A percentile compares a stretch with the other conserved stretches of the same genome.
phyloP scores from a whole-genome alignment of 2,113 vertebrate species.

The Nibea albiflora region DNA sequence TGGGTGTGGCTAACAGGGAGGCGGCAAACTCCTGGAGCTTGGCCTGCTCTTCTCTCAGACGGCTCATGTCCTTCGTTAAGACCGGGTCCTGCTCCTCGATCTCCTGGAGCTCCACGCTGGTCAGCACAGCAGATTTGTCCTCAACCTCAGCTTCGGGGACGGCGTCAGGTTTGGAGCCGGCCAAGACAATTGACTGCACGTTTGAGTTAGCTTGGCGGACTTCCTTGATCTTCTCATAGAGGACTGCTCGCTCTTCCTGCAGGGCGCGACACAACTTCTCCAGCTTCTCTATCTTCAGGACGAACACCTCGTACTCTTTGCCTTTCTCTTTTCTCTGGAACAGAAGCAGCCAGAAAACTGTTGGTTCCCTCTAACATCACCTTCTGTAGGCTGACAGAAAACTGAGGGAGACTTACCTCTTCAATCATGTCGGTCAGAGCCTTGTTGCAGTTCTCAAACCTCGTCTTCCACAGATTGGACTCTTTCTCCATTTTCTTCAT shows the following conservation, averaged over 20 bases:
- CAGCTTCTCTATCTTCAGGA: constrained; percentile 93
- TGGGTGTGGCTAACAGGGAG: constrained; percentile 78
- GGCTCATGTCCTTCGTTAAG: constrained; percentile 76
- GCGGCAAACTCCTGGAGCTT: constrained; percentile 86
- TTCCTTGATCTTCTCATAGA: constrained; percentile 93
- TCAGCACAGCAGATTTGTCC: constrained; percentile 33
- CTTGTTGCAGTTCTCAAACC: constrained; percentile 97
- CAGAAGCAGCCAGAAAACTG: neutral
- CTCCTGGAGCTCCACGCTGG: constrained; percentile 58
- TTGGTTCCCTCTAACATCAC: too few relatives aligned
- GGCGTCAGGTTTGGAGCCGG: neutral
- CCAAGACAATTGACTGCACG: neutral
- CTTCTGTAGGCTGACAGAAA: neutral
- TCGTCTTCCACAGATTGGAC: constrained; percentile 92
- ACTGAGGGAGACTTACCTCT: constrained; percentile 83
- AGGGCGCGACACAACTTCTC: constrained; percentile 93
- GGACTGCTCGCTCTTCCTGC: constrained; percentile 92
- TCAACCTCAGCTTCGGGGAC: constrained; percentile 30
- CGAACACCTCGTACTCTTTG: constrained; percentile 92
- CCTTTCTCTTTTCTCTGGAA: constrained; percentile 80
- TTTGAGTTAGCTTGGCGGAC: constrained; percentile 74
- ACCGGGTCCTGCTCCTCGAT: constrained; percentile 58
- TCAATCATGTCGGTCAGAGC: constrained; percentile 95
- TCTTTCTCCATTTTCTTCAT: constrained; percentile 98
- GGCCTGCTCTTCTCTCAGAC: constrained; percentile 73